These are phyloP conservation scores for Linyphia triangularis DNA, from an alignment of 2,888 invertebrate species.

Conservation along the genomic window DNA sequence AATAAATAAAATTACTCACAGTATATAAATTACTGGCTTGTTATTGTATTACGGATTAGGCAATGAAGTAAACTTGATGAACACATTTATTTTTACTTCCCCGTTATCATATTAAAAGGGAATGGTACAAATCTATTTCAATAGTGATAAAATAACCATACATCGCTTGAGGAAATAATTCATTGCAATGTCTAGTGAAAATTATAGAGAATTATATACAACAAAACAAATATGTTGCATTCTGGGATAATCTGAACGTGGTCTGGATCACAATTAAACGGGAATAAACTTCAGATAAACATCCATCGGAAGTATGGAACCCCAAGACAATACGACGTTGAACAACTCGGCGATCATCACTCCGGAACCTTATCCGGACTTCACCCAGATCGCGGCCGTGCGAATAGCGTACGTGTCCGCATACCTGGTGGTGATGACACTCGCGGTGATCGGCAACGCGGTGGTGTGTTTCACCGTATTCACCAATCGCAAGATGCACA, in stretches of 20 bases:
- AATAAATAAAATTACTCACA: too few relatives aligned
- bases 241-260: not conserved
- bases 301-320: not conserved
- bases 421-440: constrained; percentile 79
- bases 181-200: not conserved
- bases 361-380: constrained; percentile 77
- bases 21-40: too few relatives aligned
- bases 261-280: not conserved
- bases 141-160: too few relatives aligned
- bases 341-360: not conserved
- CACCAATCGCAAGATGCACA: constrained; percentile 81
- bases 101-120: too few relatives aligned
- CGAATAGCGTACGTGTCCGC: constrained; percentile 78
- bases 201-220: not conserved
- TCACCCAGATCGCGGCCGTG: constrained; percentile 79
- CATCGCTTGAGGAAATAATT: too few relatives aligned
- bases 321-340: not conserved
- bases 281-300: not conserved
- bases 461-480: constrained; percentile 80
- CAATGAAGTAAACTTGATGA: too few relatives aligned
- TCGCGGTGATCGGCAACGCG: constrained; percentile 80
- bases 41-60: too few relatives aligned
- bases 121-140: too few relatives aligned
- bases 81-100: too few relatives aligned
- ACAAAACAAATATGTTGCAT: not conserved